Percentiles rank a stretch among this genome's conserved stretches.
These are phyloP conservation scores for Alces alces DNA, from an alignment of 2,113 vertebrate genomes.

Conservation along the genomic window DNA sequence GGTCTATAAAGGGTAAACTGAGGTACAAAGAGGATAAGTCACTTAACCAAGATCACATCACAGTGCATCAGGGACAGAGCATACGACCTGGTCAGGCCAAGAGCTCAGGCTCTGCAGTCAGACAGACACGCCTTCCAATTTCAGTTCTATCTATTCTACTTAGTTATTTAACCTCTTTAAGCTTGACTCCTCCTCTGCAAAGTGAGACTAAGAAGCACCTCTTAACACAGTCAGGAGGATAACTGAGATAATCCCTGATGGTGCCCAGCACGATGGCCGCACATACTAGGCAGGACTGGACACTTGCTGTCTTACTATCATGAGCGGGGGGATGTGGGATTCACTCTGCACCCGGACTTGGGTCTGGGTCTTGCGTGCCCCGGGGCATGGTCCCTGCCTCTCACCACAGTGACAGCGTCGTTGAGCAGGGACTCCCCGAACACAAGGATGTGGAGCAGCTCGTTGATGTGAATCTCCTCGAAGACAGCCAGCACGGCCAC, in stretches of 20 bases:
- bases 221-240: background rate
- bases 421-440: slow-evolving; percentile 98
- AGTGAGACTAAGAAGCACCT: background rate
- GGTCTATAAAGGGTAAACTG: background rate
- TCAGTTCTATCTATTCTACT: background rate
- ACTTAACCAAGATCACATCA: background rate
- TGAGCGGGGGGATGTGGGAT: background rate
- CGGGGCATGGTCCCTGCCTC: background rate
- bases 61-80: background rate
- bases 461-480: slow-evolving; percentile 99
- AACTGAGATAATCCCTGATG: background rate
- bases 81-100: background rate
- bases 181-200: background rate
- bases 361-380: background rate
- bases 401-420: slow-evolving; percentile 94
- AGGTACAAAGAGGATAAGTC: background rate
- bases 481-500: slow-evolving; percentile 98
- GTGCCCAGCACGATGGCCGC: background rate
- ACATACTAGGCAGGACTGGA: background rate
- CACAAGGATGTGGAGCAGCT: slow-evolving; percentile 96
- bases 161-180: background rate
- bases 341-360: background rate
- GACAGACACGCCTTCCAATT: background rate
- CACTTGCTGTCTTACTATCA: too few relatives aligned
- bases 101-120: background rate